Conservation (phyloP, 1,140 invertebrate species). For the Lordiphosa mommai region DNA sequence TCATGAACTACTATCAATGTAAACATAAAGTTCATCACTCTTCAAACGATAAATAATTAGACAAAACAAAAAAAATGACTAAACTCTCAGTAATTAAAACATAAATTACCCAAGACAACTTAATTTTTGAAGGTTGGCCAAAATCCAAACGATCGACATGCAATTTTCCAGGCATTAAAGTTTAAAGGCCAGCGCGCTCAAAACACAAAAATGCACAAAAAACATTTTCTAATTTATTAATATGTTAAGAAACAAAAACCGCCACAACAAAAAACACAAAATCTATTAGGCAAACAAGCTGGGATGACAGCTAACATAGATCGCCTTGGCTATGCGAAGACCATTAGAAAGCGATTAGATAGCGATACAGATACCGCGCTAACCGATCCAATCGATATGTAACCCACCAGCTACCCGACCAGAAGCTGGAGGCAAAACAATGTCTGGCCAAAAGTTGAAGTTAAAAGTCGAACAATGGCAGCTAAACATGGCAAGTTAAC, state of each 20-base stretch:
- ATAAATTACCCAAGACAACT: constrained; percentile 60
- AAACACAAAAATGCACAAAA: constrained; percentile 30
- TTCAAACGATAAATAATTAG: constrained; percentile 59
- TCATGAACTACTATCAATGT: constrained; percentile 29
- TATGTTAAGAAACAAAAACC: constrained; percentile 50
- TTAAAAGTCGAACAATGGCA: constrained; percentile 61
- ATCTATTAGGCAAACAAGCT: constrained; percentile 72
- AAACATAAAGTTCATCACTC: constrained; percentile 67
- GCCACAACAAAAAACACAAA: constrained; percentile 19
- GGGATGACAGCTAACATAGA: constrained; percentile 70
- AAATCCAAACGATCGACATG: constrained; percentile 49
- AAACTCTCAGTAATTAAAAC: constrained; percentile 48
- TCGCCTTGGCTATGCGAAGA: constrained; percentile 54
- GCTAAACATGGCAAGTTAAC: constrained; percentile 77
- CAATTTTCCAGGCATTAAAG: constrained; percentile 65
- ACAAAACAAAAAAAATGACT: constrained; percentile 22
- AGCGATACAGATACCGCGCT: constrained; percentile 64
- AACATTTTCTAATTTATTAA: constrained; percentile 78
- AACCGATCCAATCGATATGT: constrained; percentile 49
- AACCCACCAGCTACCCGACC: constrained; percentile 42
- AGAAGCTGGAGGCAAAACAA: constrained; percentile 38
- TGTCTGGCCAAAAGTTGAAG: constrained; percentile 40
- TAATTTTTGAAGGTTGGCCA: constrained; percentile 70
- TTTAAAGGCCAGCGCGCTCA: constrained; percentile 59
- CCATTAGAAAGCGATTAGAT: constrained; percentile 77